Evolutionary conservation across 1,140 invertebrate species (phyloP).

Genomic region (Lepidurus packardi): DNA sequence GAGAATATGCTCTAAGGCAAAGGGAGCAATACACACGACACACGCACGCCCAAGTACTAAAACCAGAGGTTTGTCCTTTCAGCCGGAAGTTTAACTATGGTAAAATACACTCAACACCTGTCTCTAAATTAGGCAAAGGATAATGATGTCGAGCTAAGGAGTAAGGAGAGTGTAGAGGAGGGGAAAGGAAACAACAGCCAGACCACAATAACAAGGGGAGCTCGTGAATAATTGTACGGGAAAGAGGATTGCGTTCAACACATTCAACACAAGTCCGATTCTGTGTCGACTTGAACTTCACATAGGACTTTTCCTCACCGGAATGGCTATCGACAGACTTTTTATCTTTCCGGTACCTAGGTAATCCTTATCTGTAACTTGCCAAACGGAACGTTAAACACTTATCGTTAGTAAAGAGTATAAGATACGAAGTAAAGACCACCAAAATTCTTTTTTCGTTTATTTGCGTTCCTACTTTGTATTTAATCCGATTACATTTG

Average conservation of each 20-base stretch:
- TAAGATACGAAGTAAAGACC: not conserved
- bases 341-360: constrained; percentile 21
- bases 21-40: not conserved
- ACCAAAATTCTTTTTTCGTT: no score
- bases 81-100: constrained; percentile 18
- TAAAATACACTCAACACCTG: constrained; percentile 22
- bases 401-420: not conserved
- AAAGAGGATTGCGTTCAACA: not conserved
- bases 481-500: no score
- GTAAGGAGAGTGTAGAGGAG: not conserved
- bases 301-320: not conserved
- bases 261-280: not conserved
- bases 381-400: not conserved
- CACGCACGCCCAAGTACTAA: not conserved
- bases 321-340: not conserved
- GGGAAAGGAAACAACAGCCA: not conserved
- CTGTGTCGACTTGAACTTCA: not conserved
- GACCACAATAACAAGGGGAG: not conserved
- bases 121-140: constrained; percentile 16
- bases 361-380: not conserved
- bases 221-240: constrained; percentile 10
- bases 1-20: not conserved
- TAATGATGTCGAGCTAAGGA: not conserved
- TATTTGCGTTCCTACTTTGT: no score
- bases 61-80: not conserved